Conservation (phyloP, 2,113 vertebrate genomes). For the Pampusana beccarii region DNA sequence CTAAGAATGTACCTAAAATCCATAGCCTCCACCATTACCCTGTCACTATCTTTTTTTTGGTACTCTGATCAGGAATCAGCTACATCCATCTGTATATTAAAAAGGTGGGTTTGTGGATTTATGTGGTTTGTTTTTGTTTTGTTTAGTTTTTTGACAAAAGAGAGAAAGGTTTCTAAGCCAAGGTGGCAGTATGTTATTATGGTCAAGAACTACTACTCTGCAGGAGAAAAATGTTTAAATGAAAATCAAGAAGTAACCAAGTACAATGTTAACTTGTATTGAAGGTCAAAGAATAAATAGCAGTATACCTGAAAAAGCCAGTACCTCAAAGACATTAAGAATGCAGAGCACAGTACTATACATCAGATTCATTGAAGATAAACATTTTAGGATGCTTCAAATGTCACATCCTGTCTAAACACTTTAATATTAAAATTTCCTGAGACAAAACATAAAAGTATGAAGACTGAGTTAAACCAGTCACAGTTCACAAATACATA, state of each 20-base stretch:
- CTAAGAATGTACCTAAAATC: background rate
- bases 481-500: constrained; percentile 2
- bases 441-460: background rate
- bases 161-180: background rate
- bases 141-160: background rate
- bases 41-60: background rate
- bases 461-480: background rate
- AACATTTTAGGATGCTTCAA: background rate
- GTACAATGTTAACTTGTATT: background rate
- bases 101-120: background rate
- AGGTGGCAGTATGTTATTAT: background rate
- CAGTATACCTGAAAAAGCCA: background rate
- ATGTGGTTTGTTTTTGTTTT: no score
- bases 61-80: background rate
- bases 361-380: accelerated
- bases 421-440: background rate
- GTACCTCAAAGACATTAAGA: background rate
- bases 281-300: background rate
- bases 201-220: background rate
- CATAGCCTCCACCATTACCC: background rate
- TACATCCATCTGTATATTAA: background rate
- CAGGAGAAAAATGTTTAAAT: background rate
- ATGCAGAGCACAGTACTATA: background rate
- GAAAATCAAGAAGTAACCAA: background rate
- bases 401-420: background rate